Evolutionary conservation across 1,140 invertebrate genomes (phyloP).

Genomic region (Mercenaria mercenaria): DNA sequence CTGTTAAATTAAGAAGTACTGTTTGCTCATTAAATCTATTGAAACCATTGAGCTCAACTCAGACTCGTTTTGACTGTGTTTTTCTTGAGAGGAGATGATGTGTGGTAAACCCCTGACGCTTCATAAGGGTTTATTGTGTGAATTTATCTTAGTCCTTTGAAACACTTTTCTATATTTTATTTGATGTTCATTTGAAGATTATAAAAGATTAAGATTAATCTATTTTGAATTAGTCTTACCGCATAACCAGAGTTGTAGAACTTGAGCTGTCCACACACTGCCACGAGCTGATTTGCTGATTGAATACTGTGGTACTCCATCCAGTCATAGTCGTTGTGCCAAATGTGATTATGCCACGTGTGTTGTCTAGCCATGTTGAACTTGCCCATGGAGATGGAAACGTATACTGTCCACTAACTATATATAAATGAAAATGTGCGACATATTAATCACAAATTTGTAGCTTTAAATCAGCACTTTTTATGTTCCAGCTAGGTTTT

Average conservation of each 20-base stretch:
- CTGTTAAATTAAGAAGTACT: too few relatives aligned
- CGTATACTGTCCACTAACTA: conserved; percentile 19
- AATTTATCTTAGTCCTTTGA: neutral
- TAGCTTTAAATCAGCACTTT: too few relatives aligned
- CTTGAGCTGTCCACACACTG: neutral
- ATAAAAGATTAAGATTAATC: neutral
- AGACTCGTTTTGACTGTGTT: too few relatives aligned
- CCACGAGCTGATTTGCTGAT: conserved; percentile 13
- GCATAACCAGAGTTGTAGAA: neutral
- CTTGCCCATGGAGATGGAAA: conserved; percentile 17
- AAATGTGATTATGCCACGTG: conserved; percentile 3
- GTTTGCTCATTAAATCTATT: too few relatives aligned
- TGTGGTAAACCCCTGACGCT: too few relatives aligned
- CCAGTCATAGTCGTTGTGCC: neutral
- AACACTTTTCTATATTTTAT: neutral
- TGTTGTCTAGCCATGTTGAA: conserved; percentile 11
- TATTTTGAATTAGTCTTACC: neutral
- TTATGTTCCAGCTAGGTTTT: too few relatives aligned
- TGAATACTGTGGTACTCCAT: neutral
- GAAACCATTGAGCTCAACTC: too few relatives aligned
- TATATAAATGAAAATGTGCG: too few relatives aligned
- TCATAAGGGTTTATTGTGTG: neutral
- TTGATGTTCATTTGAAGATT: neutral
- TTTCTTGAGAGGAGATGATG: too few relatives aligned
- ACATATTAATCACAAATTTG: too few relatives aligned